These are phyloP conservation scores for Spisula solida DNA, from an alignment of 2,888 invertebrate genomes.

Conservation along the genomic window DNA sequence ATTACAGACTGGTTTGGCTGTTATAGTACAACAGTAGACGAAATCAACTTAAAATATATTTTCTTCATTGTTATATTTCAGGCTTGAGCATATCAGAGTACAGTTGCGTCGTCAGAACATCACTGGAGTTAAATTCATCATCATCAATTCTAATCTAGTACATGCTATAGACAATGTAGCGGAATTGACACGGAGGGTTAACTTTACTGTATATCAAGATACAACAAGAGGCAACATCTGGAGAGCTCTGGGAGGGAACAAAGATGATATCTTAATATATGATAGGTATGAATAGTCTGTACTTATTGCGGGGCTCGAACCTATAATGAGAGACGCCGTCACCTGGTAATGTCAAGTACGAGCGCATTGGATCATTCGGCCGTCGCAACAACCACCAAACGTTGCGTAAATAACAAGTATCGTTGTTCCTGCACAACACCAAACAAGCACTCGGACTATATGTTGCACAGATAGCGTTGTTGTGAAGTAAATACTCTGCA, in stretches of 20 bases:
- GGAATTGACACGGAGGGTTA: slow-evolving; percentile 64
- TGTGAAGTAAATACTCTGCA: no score
- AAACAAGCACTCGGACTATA: no score
- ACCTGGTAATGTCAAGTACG: no score
- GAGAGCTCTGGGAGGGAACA: slow-evolving; percentile 78
- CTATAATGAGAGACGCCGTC: no score
- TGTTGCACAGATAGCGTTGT: no score
- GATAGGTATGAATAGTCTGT: slow-evolving; percentile 80
- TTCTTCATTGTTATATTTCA: slow-evolving; percentile 43
- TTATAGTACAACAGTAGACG: no score
- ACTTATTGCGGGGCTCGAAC: background rate
- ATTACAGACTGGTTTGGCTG: no score
- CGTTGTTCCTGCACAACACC: no score
- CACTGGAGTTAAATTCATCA: slow-evolving; percentile 79
- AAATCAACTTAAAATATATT: background rate
- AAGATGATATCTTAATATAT: slow-evolving; percentile 85
- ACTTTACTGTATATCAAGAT: slow-evolving; percentile 83
- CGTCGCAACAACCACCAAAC: no score
- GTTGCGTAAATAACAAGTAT: no score
- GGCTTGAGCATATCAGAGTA: slow-evolving; percentile 78
- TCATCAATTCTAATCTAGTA: slow-evolving; percentile 79
- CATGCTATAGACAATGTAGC: slow-evolving; percentile 68
- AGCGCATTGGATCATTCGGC: no score
- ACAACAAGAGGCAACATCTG: slow-evolving; percentile 78
- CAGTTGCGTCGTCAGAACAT: slow-evolving; percentile 63